A percentile compares a stretch with the other conserved stretches of the same genome.
Evolutionary conservation across 2,113 vertebrate genomes (phyloP).

Genomic region (Galemys pyrenaicus): DNA sequence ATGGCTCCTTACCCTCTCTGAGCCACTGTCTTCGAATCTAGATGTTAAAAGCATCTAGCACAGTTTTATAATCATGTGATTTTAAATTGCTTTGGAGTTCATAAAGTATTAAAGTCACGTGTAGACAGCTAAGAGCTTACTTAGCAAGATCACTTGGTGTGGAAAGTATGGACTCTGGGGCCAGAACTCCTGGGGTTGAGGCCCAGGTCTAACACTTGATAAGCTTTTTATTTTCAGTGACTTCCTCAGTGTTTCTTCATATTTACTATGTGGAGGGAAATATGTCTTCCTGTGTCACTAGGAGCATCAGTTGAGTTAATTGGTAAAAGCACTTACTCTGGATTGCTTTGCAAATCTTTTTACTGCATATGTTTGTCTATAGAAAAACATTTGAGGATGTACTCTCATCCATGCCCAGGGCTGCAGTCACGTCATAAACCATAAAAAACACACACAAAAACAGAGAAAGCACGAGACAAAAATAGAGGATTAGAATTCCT

Average conservation of each 20-base stretch:
- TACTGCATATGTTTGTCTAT: background rate
- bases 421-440: background rate
- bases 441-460: slow-evolving; percentile 29
- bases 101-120: slow-evolving; percentile 45
- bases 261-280: slow-evolving; percentile 12
- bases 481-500: slow-evolving; percentile 30
- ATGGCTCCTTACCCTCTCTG: slow-evolving; percentile 15
- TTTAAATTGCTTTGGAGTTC: slow-evolving; percentile 45
- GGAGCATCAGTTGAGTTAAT: slow-evolving; percentile 2
- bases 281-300: slow-evolving; percentile 40
- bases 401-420: background rate
- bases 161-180: slow-evolving; percentile 6
- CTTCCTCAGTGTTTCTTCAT: slow-evolving; percentile 56
- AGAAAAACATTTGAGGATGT: slow-evolving; percentile 37
- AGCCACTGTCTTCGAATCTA: background rate
- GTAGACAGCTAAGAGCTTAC: slow-evolving; percentile 43
- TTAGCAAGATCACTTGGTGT: slow-evolving; percentile 47
- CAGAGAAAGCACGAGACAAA: slow-evolving; percentile 21
- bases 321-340: slow-evolving; percentile 25
- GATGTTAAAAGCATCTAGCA: background rate
- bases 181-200: slow-evolving; percentile 39
- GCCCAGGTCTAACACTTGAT: slow-evolving; percentile 32
- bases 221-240: slow-evolving; percentile 50
- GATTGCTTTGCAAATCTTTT: background rate
- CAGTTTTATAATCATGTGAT: slow-evolving; percentile 31